Conservation (phyloP, 2,888 invertebrate species). For the Pristionchus maxplancki region DNA sequence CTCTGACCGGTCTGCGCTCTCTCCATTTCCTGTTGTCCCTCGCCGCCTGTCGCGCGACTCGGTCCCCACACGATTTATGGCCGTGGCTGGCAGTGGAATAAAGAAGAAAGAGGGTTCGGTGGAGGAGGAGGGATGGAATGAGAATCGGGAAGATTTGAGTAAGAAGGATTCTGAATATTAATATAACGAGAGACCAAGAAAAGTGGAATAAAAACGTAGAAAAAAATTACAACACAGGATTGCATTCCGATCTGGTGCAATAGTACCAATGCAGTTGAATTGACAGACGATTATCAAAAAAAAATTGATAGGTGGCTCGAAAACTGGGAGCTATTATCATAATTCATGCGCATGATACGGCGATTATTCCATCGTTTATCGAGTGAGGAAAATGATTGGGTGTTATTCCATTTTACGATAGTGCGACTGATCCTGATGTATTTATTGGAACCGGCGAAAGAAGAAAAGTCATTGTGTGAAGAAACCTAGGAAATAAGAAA, state of each 20-base stretch:
- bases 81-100: not conserved
- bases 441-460: too few species aligned
- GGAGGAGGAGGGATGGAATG: not conserved
- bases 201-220: not conserved
- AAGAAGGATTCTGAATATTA: not conserved
- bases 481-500: too few species aligned
- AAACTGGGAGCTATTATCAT: constrained; percentile 19
- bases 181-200: too few species aligned
- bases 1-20: not conserved
- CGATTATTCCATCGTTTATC: constrained; percentile 8
- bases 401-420: not conserved
- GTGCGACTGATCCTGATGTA: not conserved
- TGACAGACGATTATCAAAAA: not conserved
- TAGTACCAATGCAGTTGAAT: too few species aligned
- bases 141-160: too few species aligned
- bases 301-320: not conserved
- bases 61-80: constrained; percentile 9
- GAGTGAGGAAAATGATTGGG: not conserved
- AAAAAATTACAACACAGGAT: too few species aligned
- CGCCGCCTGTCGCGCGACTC: constrained; percentile 22
- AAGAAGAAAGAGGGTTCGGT: not conserved
- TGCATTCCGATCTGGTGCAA: too few species aligned
- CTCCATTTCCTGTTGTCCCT: not conserved
- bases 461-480: too few species aligned
- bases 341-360: not conserved